phyloP scores from a whole-genome alignment of 30 jellyfish, hydroid and myxozoan species.

The Sanderia malayensis region DNA sequence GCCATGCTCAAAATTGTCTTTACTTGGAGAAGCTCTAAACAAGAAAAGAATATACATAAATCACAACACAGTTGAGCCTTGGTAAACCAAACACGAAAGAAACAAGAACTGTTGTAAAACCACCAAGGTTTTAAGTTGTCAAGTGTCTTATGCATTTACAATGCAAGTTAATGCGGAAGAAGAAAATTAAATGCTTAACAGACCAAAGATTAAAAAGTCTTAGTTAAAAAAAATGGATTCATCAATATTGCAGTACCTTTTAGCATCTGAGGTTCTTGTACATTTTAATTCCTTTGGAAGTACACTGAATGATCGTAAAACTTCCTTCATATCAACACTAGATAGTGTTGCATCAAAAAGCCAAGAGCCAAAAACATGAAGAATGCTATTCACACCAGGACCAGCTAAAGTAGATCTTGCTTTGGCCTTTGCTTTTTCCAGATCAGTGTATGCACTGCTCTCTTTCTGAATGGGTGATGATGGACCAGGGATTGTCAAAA shows the following conservation, averaged over 20 bases:
- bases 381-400: slow-evolving; percentile 76
- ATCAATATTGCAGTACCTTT: too few relatives aligned
- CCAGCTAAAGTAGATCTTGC: slow-evolving; percentile 23
- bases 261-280: slow-evolving; percentile 17
- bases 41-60: background rate
- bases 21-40: slow-evolving; percentile 66
- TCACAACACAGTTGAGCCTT: too few relatives aligned
- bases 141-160: too few relatives aligned
- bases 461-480: slow-evolving; percentile 41
- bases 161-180: too few relatives aligned
- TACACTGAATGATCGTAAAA: slow-evolving; percentile 50
- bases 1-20: slow-evolving; percentile 91
- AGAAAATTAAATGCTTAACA: too few relatives aligned
- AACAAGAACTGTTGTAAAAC: too few relatives aligned
- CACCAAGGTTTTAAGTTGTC: too few relatives aligned
- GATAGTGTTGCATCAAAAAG: slow-evolving; percentile 88
- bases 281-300: slow-evolving; percentile 29
- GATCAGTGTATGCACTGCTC: slow-evolving; percentile 25
- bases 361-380: slow-evolving; percentile 94
- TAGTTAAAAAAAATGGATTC: too few relatives aligned
- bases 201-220: too few relatives aligned
- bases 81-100: too few relatives aligned
- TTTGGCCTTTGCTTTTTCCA: slow-evolving; percentile 2
- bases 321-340: slow-evolving; percentile 66
- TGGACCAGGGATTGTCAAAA: slow-evolving; percentile 59